Conservation (phyloP, 2,113 vertebrate species). For the Urocynchramus pylzowi region DNA sequence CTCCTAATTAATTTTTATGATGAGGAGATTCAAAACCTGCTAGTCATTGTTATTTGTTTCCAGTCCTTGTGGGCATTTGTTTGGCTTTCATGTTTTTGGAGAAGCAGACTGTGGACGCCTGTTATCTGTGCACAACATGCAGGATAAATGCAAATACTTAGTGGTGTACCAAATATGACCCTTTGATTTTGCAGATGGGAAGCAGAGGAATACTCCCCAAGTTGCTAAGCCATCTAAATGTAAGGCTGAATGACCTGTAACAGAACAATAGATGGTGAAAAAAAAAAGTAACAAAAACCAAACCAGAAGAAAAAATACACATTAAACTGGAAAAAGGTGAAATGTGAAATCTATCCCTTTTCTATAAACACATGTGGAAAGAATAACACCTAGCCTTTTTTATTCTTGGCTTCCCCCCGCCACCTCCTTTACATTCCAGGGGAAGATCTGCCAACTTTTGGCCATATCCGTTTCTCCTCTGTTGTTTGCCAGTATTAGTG, state of each 20-base stretch:
- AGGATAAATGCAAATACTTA: neutral
- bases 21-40: neutral
- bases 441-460: slow-evolving; percentile 19
- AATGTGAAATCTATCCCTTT: slow-evolving; percentile 42
- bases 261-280: slow-evolving; percentile 6
- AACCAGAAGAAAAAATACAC: slow-evolving; percentile 5
- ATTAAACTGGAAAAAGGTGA: slow-evolving; percentile 43
- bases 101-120: neutral
- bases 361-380: slow-evolving; percentile 57
- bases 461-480: neutral
- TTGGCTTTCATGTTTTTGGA: neutral
- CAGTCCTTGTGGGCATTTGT: neutral
- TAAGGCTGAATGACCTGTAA: neutral
- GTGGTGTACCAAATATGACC: neutral
- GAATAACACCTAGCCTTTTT: slow-evolving; percentile 55
- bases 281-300: slow-evolving; percentile 4
- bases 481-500: slow-evolving; percentile 27
- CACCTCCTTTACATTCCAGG: slow-evolving; percentile 9
- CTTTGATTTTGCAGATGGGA: neutral
- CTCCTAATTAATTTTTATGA: neutral
- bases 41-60: neutral
- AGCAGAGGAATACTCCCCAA: neutral
- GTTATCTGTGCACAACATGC: neutral
- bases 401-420: neutral
- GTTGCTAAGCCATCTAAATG: neutral